phyloP scores from a whole-genome alignment of 2,888 invertebrate genomes.

The Apodemia hepburni region DNA sequence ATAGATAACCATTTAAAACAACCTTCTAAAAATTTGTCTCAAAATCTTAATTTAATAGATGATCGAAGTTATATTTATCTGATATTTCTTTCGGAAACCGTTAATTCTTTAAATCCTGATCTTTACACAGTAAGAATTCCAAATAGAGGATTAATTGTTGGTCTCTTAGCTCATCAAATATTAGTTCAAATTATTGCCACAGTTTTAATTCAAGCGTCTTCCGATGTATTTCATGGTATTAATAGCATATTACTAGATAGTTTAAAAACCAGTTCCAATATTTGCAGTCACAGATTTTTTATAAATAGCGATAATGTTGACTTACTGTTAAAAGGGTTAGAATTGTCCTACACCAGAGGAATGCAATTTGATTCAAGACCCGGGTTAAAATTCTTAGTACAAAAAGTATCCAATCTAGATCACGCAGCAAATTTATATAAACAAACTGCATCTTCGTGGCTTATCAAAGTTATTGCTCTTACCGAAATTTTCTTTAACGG shows the following conservation, averaged over 20 bases:
- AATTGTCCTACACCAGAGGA: constrained; percentile 90
- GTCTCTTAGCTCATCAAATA: constrained; percentile 95
- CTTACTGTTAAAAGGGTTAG: constrained; percentile 87
- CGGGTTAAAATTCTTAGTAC: constrained; percentile 95
- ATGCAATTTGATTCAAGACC: constrained; percentile 94
- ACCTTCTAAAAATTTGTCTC: constrained; percentile 57
- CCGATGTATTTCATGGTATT: constrained; percentile 82
- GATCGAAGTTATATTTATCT: constrained; percentile 94
- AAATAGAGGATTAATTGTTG: constrained; percentile 92
- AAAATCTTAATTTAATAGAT: constrained; percentile 81
- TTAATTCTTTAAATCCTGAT: constrained; percentile 86
- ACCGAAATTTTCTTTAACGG: constrained; percentile 91
- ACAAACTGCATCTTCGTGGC: constrained; percentile 95
- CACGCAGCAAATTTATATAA: constrained; percentile 95
- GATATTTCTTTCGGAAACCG: constrained; percentile 88
- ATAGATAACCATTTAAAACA: constrained; percentile 55
- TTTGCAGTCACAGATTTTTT: constrained; percentile 68
- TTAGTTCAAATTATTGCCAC: constrained; percentile 94
- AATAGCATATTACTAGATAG: constrained; percentile 81
- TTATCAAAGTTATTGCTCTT: constrained; percentile 91
- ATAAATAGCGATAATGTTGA: constrained; percentile 83
- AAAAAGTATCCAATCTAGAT: constrained; percentile 93
- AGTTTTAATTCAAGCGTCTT: constrained; percentile 88
- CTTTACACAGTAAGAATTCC: constrained; percentile 91
- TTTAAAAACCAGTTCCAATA: constrained; percentile 63